Percentiles rank a stretch among this genome's conserved stretches.
Evolutionary conservation across 1,140 invertebrate genomes (phyloP).

Genomic region (Lysiphlebus fabarum): DNA sequence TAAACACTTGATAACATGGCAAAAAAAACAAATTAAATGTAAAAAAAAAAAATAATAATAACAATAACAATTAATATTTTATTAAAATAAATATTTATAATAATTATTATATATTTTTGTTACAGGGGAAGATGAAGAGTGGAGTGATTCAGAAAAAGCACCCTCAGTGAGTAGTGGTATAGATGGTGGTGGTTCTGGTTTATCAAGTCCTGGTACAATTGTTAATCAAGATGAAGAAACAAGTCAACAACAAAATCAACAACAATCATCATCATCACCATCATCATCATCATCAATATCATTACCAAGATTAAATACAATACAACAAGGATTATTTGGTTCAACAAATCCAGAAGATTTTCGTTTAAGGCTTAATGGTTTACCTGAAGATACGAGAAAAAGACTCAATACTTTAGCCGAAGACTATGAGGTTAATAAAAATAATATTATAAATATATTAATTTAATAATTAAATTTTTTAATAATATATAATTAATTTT

Average conservation of each 20-base stretch:
- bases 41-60: no score
- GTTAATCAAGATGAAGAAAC: slow-evolving; percentile 43
- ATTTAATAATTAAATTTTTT: no score
- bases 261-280: no score
- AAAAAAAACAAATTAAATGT: no score
- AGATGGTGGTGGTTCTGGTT: slow-evolving; percentile 48
- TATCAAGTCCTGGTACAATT: slow-evolving; percentile 45
- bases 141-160: slow-evolving; percentile 54
- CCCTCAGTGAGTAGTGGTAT: slow-evolving; percentile 53
- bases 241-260: slow-evolving; percentile 28
- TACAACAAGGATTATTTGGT: slow-evolving; percentile 27
- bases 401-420: slow-evolving; percentile 43
- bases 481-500: no score
- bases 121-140: slow-evolving; percentile 55
- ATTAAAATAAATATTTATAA: neutral
- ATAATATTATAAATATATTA: neutral
- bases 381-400: slow-evolving; percentile 50
- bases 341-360: slow-evolving; percentile 44
- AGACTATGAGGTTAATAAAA: slow-evolving; percentile 43
- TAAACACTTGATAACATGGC: no score
- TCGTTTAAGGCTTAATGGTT: slow-evolving; percentile 40
- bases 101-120: slow-evolving; percentile 18
- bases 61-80: slow-evolving; percentile 2
- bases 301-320: slow-evolving; percentile 39
- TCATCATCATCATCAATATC: slow-evolving; percentile 9